phyloP scores from a whole-genome alignment of 2,797 vertebrate genomes.

The Distichodus sexfasciatus region DNA sequence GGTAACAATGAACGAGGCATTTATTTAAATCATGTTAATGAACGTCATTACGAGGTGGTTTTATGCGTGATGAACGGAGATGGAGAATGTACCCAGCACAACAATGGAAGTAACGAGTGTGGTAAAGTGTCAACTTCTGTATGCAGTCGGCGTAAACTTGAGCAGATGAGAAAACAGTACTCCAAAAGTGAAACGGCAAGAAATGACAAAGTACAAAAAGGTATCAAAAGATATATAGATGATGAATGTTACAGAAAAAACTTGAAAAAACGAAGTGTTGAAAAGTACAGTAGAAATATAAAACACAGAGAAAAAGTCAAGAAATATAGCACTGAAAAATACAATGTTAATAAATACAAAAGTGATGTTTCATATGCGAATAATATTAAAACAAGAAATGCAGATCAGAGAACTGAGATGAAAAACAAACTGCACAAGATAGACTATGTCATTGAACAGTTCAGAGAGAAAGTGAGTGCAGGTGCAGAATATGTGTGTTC shows the following conservation, averaged over 20 bases:
- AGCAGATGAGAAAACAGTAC: background rate
- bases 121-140: background rate
- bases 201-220: background rate
- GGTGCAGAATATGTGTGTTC: conserved; percentile 19
- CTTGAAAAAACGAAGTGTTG: background rate
- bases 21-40: conserved; percentile 12
- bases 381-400: background rate
- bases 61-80: background rate
- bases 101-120: background rate
- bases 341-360: too few relatives aligned
- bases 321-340: background rate
- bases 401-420: background rate
- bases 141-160: background rate
- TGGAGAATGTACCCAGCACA: background rate
- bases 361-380: background rate
- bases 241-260: background rate
- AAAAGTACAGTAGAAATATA: background rate
- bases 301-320: accelerated
- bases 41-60: conserved; percentile 23
- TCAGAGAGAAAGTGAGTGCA: background rate
- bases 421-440: background rate
- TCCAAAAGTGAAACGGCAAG: background rate
- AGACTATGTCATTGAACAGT: background rate
- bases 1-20: background rate
- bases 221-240: background rate